Base-by-base conservation (phyloP, 2,113 vertebrate genomes). In the Gobius niger region DNA sequence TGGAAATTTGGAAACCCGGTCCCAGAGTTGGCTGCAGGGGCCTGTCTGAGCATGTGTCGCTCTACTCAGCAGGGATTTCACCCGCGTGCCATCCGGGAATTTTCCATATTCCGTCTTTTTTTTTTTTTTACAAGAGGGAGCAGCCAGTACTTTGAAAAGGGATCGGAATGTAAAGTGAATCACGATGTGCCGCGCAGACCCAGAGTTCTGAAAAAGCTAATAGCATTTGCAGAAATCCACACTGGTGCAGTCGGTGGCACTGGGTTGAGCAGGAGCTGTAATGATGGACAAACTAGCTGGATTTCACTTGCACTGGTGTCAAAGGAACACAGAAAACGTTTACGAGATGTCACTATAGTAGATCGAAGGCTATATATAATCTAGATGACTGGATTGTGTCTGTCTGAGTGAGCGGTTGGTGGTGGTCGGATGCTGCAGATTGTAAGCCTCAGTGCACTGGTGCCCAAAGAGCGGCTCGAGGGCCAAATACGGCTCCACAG, bases 1-100 rank as follows among this genome's bases (percentile, higher is more conserved):
- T 88, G 82, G 78, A 89, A 85, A 90, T 91, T 73, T 86, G 51
- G 1, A 85, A 87, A 77, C 75, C 75, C 56, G 75, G 77, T 71
- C 75, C 71, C 78, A 82, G 80, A 66, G 72, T 68, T 86, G 85
- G 82, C 75, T 40, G 47, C 4, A 10, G 46, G 65, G 85, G 75
- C 68, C 73, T 47, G 73, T 76, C 67, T 81, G 77, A 87, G 82
- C 86, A 87, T 86, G 87, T 85, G 83, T 88, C 66, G 81, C 75
- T 85, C 65, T 84, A 78, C 73, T 90, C 71, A 65, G 78, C 65
- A 60, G 81, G 81, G 82, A 88, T 82, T 85, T 76, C 63, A 67
- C n/a, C 53, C 64, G 67, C 57, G 60, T 56, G 34, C 24, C 68
- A 74, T 85, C 40, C 53, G 72, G 72, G 47, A 40, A 63, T 78